Evolutionary conservation across 2,113 vertebrate genomes (phyloP), one percentile per base, ranked within the genome.

Genomic region (Indri indri): DNA sequence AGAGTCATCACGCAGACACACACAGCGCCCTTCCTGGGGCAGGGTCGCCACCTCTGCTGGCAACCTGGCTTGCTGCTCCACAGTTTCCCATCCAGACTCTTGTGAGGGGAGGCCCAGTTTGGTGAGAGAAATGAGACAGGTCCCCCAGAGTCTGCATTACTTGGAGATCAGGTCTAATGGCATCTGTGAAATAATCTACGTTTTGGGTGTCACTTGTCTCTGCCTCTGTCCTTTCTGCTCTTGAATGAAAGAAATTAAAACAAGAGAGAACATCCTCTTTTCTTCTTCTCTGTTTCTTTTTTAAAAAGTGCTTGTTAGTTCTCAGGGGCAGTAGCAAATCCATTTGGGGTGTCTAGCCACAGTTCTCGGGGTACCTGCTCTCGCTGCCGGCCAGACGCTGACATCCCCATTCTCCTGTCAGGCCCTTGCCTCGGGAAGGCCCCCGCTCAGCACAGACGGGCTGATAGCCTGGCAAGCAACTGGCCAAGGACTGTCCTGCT

Each of bases 211-310:
- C 17, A 54, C 63, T 70, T 68, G 65, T 66, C 70, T 92, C 68
- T 79, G 37, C 83, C 14, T 50, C 68, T 50, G 8, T 76, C 47
- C 42, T 87, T 77, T 52, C 37, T 80, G 76, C 73, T 71, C 81
- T 74, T 91, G 47, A 93, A 57, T 83, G 47, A 74, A 94, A 95
- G 42, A 74, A 94, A 95, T 57, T 0, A 63, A 88, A 63, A 71
- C 34, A 90, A 59, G 3, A 45, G 3, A 45, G 37, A 22, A 70
- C 18, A 96, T 32, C 37, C 70, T 80, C 40, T 45, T 77, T 70
- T 54, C 79, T 70, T 52, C 63, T 23, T 11, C 6, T 45, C 65
- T 74, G n/a, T 40, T 45, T 59, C 54, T 45, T 61, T 25, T 88
- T 81, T 74, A 63, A 74, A 63, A 63, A 25, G 10, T 70, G 11